Conservation (phyloP, 2,113 vertebrate species). For the Lophotis ruficrista region DNA sequence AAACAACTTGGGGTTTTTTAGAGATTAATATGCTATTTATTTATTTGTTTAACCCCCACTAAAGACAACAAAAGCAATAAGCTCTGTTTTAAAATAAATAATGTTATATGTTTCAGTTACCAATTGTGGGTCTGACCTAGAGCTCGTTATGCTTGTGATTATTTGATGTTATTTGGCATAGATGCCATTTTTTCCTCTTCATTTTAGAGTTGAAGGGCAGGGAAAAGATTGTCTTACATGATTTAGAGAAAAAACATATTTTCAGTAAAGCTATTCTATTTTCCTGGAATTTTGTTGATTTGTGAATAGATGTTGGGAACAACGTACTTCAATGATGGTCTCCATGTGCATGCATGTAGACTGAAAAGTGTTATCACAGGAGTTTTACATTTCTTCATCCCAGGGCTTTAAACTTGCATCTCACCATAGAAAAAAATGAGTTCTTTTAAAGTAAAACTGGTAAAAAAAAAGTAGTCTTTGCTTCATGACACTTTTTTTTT, state of each 20-base stretch:
- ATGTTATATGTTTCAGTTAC: background rate
- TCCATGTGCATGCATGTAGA: background rate
- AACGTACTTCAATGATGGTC: background rate
- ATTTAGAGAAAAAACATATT: background rate
- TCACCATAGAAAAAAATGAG: background rate
- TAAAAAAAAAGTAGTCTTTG: background rate
- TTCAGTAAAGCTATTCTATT: background rate
- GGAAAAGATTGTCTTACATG: background rate
- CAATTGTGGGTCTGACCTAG: background rate
- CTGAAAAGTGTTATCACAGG: background rate
- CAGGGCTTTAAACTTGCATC: background rate
- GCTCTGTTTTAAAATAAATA: too few species aligned
- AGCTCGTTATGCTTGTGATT: fast-evolving
- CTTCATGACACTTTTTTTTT: background rate
- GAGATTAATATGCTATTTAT: background rate
- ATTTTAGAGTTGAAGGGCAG: background rate
- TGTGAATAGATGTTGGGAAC: background rate
- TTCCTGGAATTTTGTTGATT: background rate
- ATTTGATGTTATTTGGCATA: background rate
- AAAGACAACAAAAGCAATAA: too few species aligned
- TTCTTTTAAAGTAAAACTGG: background rate
- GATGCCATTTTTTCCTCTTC: background rate
- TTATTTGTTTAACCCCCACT: too few species aligned
- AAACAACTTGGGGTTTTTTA: background rate
- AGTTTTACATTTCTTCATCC: background rate